Evolutionary conservation across 2,797 vertebrate species (phyloP).

Genomic region (Amazona ochrocephala): DNA sequence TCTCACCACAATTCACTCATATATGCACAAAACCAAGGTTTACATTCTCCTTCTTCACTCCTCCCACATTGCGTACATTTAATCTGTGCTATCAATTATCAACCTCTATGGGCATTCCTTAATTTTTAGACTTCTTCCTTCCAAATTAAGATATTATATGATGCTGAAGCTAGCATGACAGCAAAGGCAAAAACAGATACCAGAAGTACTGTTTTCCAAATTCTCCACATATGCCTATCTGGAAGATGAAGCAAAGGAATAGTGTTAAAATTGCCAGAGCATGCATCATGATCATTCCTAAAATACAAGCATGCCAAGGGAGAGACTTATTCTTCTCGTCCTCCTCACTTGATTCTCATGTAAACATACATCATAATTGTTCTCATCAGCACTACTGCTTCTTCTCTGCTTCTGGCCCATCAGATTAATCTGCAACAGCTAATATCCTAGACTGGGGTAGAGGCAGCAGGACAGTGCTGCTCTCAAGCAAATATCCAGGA

Average conservation of each 20-base stretch:
- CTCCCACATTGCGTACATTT: not conserved
- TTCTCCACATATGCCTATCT: not conserved
- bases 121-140: not conserved
- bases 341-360: not conserved
- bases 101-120: not conserved
- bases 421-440: not conserved
- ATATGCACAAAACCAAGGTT: not conserved
- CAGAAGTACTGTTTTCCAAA: not conserved
- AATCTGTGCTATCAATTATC: not conserved
- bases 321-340: not conserved
- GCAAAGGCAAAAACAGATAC: not conserved
- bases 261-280: not conserved
- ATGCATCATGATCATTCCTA: not conserved
- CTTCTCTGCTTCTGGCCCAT: not conserved
- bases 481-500: not conserved
- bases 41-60: not conserved
- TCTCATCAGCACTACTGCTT: not conserved
- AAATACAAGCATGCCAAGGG: not conserved
- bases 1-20: not conserved
- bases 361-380: not conserved
- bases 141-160: not conserved
- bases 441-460: not conserved
- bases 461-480: not conserved
- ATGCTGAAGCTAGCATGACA: not conserved
- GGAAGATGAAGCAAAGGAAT: not conserved